Evolutionary conservation across 2,113 vertebrate genomes (phyloP).

Genomic region (Podarcis raffonei): DNA sequence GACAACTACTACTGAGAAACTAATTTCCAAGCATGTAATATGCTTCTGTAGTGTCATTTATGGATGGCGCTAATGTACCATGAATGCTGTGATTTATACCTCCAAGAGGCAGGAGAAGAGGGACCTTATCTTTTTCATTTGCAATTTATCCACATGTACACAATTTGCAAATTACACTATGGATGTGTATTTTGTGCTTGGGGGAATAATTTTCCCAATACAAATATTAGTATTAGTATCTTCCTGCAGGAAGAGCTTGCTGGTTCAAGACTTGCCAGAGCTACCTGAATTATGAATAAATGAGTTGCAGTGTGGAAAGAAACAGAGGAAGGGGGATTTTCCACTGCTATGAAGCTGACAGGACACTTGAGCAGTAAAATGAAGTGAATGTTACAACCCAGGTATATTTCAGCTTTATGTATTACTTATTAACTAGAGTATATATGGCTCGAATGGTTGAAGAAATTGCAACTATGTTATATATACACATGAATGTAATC

Average conservation of each 20-base stretch:
- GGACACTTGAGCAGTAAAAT: background rate
- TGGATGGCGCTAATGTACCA: background rate
- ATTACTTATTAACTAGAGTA: background rate
- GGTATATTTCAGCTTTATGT: background rate
- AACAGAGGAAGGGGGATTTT: background rate
- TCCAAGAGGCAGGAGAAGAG: background rate
- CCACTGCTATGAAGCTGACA: background rate
- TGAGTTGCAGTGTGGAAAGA: background rate
- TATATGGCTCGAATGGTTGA: background rate
- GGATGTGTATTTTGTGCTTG: background rate
- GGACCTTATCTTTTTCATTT: background rate
- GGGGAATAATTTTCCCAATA: background rate
- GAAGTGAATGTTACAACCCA: background rate
- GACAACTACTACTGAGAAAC: background rate
- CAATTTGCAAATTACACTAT: background rate
- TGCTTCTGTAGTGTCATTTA: background rate
- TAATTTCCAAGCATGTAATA: constrained; percentile 2
- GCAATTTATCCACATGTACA: background rate
- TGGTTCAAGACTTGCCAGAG: background rate
- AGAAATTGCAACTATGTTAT: background rate
- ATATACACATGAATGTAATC: background rate
- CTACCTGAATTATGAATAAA: background rate
- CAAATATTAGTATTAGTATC: background rate
- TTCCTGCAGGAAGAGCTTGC: background rate
- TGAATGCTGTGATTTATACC: background rate